Base-by-base conservation (phyloP, 2,888 invertebrate genomes). In the Petrolisthes manimaculis region DNA sequence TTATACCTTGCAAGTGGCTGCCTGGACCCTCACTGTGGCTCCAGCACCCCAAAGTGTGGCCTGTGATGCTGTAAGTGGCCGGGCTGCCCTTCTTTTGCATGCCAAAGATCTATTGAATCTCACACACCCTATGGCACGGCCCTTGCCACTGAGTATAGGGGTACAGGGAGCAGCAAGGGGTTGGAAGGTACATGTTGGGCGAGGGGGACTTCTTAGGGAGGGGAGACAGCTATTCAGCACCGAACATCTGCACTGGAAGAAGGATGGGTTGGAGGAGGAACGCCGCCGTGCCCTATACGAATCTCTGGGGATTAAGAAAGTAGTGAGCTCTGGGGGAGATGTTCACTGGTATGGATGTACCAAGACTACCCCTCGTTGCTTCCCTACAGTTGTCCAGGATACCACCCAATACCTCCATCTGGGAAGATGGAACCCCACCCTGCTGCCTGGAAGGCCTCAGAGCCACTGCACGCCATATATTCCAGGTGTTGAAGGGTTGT, bases 361-460 rank as follows among this genome's bases (percentile, higher is more conserved):
- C 77, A 94, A 95, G 91, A 95, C 95, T 82, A 95, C 95, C 0
- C 93, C 94, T 37, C 94, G 96, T n/a, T 96, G 96, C 93, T 96
- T 96, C 92, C 95, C 95, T 78, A 95, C 96, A 0, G 95, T 97
- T 1, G 94, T 96, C 74, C 95, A 96, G 92, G 96, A 96, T 91
- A 95, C 95, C 86, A 97, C 97, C 0, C 96, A 97, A 4, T 98
- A 97, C 93, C 93, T 97, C 9, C 95, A 96, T 91, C 94, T 96
- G 84, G 96, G 95, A 14, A 95, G 96, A 91, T 96, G 97, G 94
- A n/a, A 97, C 97, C 0, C 98, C 98, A n/a, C 97, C 97, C 0
- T 98, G 98, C 92, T 98, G 98, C 92, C 94, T 97, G 78, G 95
- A 96, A 90, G 96, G 97, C 92, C 94, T 98, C 90, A 94, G 96